phyloP scores from a whole-genome alignment of 2,888 invertebrate species.

The Gandaritis pyraliata region DNA sequence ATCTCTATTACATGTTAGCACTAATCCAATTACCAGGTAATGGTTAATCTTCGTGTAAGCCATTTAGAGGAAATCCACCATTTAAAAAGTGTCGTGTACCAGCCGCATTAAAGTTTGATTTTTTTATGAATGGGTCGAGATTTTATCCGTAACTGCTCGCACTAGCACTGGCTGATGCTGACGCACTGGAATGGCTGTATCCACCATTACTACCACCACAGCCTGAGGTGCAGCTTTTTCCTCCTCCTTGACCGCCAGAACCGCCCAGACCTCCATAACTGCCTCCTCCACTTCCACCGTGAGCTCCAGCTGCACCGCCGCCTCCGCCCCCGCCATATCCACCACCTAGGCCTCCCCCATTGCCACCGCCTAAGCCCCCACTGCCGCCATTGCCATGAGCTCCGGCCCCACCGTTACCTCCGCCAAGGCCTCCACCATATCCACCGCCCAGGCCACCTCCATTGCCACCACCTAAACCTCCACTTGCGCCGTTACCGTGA shows the following conservation, averaged over 20 bases:
- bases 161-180: slow-evolving; percentile 3
- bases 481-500: background rate
- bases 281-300: background rate
- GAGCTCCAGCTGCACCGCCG: background rate
- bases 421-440: slow-evolving; percentile 8
- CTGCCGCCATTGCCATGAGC: background rate
- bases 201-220: background rate
- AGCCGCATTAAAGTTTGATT: background rate
- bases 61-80: background rate
- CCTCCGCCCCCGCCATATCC: too few relatives aligned
- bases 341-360: slow-evolving; percentile 29
- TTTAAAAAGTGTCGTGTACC: background rate
- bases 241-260: background rate
- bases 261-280: background rate
- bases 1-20: too few relatives aligned
- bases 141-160: slow-evolving; percentile 4
- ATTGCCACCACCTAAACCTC: slow-evolving; percentile 5
- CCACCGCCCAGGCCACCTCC: slow-evolving; percentile 44
- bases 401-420: background rate
- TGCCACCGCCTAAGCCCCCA: background rate
- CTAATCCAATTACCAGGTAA: too few relatives aligned
- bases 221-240: slow-evolving; percentile 3
- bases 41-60: too few relatives aligned
- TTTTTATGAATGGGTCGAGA: background rate
- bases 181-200: background rate